These are phyloP conservation scores for Pterostichus madidus DNA, from an alignment of 2,888 invertebrate species.

Conservation along the genomic window DNA sequence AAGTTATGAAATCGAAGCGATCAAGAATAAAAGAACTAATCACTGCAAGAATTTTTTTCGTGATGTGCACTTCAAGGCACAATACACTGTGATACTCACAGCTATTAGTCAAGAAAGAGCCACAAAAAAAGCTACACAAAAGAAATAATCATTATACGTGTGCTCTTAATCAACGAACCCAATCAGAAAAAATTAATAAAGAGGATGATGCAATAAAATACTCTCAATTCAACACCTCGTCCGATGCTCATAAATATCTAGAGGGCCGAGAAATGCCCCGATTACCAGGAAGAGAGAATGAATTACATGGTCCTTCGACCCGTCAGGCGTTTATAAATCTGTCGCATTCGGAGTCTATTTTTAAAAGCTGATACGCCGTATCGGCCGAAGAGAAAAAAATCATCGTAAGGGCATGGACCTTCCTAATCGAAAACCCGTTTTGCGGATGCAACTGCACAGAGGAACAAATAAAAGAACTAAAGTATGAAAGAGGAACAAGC, in stretches of 20 bases:
- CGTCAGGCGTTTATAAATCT: slow-evolving; percentile 34
- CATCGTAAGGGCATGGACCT: slow-evolving; percentile 59
- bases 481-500: slow-evolving; percentile 47
- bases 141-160: slow-evolving; percentile 25
- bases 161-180: slow-evolving; percentile 26
- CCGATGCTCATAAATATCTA: not conserved
- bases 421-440: slow-evolving; percentile 67
- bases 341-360: slow-evolving; percentile 30
- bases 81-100: slow-evolving; percentile 35
- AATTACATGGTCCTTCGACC: slow-evolving; percentile 5
- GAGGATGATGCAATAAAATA: slow-evolving; percentile 29
- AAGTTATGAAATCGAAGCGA: slow-evolving; percentile 21
- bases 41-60: slow-evolving; percentile 2
- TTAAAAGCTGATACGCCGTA: slow-evolving; percentile 31
- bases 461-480: slow-evolving; percentile 53
- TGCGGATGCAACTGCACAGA: slow-evolving; percentile 60
- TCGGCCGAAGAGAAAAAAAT: slow-evolving; percentile 53
- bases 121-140: slow-evolving; percentile 33
- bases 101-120: slow-evolving; percentile 45
- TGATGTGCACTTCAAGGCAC: slow-evolving; percentile 21
- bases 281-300: slow-evolving; percentile 39
- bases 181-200: slow-evolving; percentile 44
- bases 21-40: slow-evolving; percentile 44
- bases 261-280: slow-evolving; percentile 3
- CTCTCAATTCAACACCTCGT: slow-evolving; percentile 37